These are phyloP conservation scores for Periophthalmus magnuspinnatus DNA, from an alignment of 2,797 vertebrate species.

Conservation along the genomic window DNA sequence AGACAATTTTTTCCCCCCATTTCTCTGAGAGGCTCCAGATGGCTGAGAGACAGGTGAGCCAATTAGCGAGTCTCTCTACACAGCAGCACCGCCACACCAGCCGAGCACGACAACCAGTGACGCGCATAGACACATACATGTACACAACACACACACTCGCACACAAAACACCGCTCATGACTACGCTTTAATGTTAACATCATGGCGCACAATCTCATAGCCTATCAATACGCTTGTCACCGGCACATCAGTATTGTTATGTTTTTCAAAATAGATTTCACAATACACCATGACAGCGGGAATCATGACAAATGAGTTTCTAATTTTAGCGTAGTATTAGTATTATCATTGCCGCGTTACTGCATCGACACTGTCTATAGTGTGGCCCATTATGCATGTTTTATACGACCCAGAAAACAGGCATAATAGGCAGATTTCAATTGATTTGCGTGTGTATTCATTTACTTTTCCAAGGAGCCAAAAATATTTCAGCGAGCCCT, in stretches of 20 bases:
- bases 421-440: slow-evolving; percentile 60
- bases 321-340: slow-evolving; percentile 44
- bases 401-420: slow-evolving; percentile 50
- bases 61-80: slow-evolving; percentile 78
- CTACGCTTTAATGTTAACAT: slow-evolving; percentile 35
- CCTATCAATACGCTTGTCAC: slow-evolving; percentile 35
- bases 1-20: slow-evolving; percentile 38
- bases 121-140: slow-evolving; percentile 25
- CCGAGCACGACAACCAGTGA: slow-evolving; percentile 55
- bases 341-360: slow-evolving; percentile 30
- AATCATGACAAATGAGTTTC: slow-evolving; percentile 57
- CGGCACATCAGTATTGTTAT: slow-evolving; percentile 18
- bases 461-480: slow-evolving; percentile 58
- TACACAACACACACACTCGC: slow-evolving; percentile 23
- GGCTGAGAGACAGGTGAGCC: slow-evolving; percentile 80
- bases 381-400: slow-evolving; percentile 42
- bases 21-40: slow-evolving; percentile 73
- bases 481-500: slow-evolving; percentile 61
- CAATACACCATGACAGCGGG: slow-evolving; percentile 14
- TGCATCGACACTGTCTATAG: slow-evolving; percentile 19
- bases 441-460: slow-evolving; percentile 62
- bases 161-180: slow-evolving; percentile 21
- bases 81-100: slow-evolving; percentile 67
- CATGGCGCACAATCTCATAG: slow-evolving; percentile 8
- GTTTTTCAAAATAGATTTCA: slow-evolving; percentile 46